A percentile compares a stretch with the other conserved stretches of the same genome.
Evolutionary conservation across 1,140 invertebrate species (phyloP).

Genomic region (Zaprionus capensis): DNA sequence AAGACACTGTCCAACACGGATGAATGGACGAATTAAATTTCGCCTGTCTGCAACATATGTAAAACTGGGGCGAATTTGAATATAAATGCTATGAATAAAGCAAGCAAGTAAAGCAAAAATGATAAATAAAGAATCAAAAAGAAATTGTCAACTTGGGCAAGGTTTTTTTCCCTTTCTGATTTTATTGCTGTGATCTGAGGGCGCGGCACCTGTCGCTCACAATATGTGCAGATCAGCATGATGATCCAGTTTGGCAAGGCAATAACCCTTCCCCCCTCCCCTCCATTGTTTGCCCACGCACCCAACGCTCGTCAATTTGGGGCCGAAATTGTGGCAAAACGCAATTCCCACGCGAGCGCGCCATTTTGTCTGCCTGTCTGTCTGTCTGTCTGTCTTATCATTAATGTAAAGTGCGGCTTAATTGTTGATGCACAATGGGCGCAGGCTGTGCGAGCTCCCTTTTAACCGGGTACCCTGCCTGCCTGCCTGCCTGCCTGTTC

Average conservation of each 20-base stretch:
- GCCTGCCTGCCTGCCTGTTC: background rate
- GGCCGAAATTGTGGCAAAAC: background rate
- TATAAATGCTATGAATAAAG: background rate
- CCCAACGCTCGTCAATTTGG: background rate
- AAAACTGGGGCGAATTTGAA: background rate
- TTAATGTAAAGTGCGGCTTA: conserved; percentile 68
- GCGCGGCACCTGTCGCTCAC: conserved; percentile 2
- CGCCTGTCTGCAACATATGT: background rate
- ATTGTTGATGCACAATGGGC: conserved; percentile 66
- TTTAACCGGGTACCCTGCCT: background rate
- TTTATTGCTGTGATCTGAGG: background rate
- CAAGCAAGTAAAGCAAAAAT: background rate
- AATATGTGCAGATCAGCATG: background rate
- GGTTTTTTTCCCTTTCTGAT: background rate
- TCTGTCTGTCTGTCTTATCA: conserved; percentile 54
- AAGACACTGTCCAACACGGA: background rate
- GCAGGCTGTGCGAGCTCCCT: conserved; percentile 11
- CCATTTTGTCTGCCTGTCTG: background rate
- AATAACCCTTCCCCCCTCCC: background rate
- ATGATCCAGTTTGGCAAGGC: background rate
- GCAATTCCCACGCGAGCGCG: background rate
- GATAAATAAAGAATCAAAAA: background rate
- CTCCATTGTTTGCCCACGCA: background rate
- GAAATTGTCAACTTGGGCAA: background rate
- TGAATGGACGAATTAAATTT: background rate